phyloP scores from a whole-genome alignment of 2,888 invertebrate genomes.

The Chaetoderma sp. region DNA sequence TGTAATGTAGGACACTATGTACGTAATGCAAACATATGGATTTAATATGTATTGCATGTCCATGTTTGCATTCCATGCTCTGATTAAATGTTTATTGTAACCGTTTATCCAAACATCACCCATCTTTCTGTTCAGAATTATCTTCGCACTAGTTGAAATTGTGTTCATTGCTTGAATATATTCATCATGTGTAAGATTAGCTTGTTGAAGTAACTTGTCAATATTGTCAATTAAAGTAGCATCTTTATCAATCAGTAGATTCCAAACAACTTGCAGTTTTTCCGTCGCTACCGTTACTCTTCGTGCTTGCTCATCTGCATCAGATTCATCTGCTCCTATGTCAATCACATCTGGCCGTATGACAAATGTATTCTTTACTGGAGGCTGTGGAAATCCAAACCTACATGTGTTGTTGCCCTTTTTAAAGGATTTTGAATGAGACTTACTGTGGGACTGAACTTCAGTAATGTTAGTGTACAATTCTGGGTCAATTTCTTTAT shows the following conservation, averaged over 20 bases:
- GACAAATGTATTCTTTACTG: conserved; percentile 25
- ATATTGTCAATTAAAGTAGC: too few relatives aligned
- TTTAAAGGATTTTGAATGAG: conserved; percentile 33
- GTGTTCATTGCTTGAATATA: conserved; percentile 19
- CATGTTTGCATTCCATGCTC: conserved; percentile 36
- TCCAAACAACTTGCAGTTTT: conserved; percentile 14
- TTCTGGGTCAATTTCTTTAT: conserved; percentile 24
- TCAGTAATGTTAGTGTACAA: conserved; percentile 26
- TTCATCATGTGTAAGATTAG: neutral
- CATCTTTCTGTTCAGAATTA: conserved; percentile 21
- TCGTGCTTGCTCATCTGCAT: conserved; percentile 6
- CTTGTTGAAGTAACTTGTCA: too few relatives aligned
- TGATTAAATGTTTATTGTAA: conserved; percentile 30
- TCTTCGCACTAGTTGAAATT: conserved; percentile 14
- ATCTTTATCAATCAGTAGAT: conserved; percentile 1
- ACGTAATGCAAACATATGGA: conserved; percentile 34
- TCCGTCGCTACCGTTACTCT: conserved; percentile 1
- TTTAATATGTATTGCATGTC: conserved; percentile 35
- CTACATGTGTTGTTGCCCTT: conserved; percentile 28
- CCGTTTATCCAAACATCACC: conserved; percentile 33
- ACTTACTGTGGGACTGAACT: conserved; percentile 35
- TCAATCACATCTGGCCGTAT: neutral
- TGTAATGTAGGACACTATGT: too few relatives aligned
- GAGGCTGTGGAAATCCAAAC: conserved; percentile 32
- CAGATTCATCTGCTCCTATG: neutral